Conservation (phyloP, 1,140 invertebrate genomes). For the Hyposmocoma kahamanoa region DNA sequence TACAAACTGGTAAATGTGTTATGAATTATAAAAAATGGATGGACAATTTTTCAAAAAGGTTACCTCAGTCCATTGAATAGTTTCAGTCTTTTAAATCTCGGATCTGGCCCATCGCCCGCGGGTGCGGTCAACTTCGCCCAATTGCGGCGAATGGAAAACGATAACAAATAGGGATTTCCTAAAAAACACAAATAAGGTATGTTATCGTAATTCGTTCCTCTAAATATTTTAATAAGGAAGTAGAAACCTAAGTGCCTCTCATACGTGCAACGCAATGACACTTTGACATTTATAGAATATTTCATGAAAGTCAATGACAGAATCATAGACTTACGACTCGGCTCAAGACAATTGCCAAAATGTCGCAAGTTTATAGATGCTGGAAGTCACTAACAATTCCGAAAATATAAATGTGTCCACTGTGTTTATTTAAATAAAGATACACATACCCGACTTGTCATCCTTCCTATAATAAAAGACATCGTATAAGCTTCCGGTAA, state of each 20-base stretch:
- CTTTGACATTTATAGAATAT: too few relatives aligned
- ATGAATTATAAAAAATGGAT: too few relatives aligned
- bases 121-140: slow-evolving; percentile 41
- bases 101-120: slow-evolving; percentile 26
- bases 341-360: too few relatives aligned
- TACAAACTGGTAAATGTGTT: too few relatives aligned
- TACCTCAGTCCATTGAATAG: slow-evolving; percentile 54
- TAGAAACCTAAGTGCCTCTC: not conserved
- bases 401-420: too few relatives aligned
- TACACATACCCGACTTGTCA: slow-evolving; percentile 30
- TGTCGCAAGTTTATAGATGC: too few relatives aligned
- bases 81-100: slow-evolving; percentile 43
- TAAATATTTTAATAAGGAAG: not conserved
- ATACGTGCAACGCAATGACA: not conserved
- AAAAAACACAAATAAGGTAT: slow-evolving; percentile 10
- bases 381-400: too few relatives aligned
- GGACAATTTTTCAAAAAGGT: not conserved
- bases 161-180: slow-evolving; percentile 49
- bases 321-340: too few relatives aligned
- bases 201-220: slow-evolving; percentile 5
- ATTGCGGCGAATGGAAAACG: slow-evolving; percentile 50
- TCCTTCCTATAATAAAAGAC: slow-evolving; percentile 20
- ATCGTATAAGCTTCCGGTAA: slow-evolving; percentile 33
- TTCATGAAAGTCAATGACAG: too few relatives aligned
- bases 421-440: too few relatives aligned